Conservation (phyloP, 2,888 invertebrate species). For the Hyposoter didymator region DNA sequence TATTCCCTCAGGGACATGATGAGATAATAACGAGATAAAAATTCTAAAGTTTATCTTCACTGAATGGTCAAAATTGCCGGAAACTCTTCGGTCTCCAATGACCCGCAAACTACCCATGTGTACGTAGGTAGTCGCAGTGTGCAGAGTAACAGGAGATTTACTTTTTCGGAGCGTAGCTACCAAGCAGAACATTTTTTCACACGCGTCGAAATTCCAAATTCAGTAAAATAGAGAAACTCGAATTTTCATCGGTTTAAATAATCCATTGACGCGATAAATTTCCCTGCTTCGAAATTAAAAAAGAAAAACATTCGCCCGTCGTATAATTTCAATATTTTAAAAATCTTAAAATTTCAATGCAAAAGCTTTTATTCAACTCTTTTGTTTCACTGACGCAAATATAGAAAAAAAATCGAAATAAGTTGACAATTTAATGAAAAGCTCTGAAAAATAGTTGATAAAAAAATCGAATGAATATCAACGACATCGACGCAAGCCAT, state of each 20-base stretch:
- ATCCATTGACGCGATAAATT: not conserved
- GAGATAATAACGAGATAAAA: constrained; percentile 51
- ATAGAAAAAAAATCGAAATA: too few species aligned
- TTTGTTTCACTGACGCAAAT: too few species aligned
- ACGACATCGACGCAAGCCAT: not conserved
- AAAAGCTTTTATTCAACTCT: too few species aligned
- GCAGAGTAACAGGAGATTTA: constrained; percentile 17
- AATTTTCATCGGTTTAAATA: not conserved
- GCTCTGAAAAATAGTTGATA: not conserved
- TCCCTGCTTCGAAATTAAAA: not conserved
- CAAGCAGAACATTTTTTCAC: constrained; percentile 27
- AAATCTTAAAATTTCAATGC: too few species aligned
- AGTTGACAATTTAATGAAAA: not conserved
- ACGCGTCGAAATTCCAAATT: not conserved
- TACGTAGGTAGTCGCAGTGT: not conserved
- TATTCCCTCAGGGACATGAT: constrained; percentile 49
- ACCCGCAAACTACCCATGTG: too few species aligned
- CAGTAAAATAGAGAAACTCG: not conserved
- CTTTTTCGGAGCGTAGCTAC: constrained; percentile 39
- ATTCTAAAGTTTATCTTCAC: constrained; percentile 30
- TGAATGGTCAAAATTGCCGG: constrained; percentile 70
- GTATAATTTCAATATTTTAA: too few species aligned
- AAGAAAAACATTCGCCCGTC: not conserved
- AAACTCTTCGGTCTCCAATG: too few species aligned
- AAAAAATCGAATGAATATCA: not conserved